Evolutionary conservation across 2,888 invertebrate species (phyloP).

Genomic region (Stegana nigrithorax): DNA sequence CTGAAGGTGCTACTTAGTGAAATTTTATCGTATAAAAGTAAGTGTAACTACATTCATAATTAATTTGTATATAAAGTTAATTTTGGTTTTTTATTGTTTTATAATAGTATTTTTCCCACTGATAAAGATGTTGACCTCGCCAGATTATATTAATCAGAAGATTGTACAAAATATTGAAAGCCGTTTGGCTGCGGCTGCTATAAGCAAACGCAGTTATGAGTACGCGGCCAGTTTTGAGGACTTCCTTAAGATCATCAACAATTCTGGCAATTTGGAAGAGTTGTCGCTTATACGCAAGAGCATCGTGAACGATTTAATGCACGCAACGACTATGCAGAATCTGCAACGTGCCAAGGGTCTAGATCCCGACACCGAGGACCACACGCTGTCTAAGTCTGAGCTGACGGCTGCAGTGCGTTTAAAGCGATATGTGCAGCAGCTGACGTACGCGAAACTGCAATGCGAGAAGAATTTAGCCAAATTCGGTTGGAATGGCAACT

Average conservation of each 20-base stretch:
- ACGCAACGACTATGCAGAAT: slow-evolving; percentile 91
- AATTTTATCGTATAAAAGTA: slow-evolving; percentile 86
- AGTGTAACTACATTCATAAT: too few species aligned
- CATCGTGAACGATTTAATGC: slow-evolving; percentile 92
- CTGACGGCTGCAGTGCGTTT: slow-evolving; percentile 83
- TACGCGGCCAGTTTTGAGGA: slow-evolving; percentile 92
- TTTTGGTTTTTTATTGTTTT: slow-evolving; percentile 17
- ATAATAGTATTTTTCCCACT: slow-evolving; percentile 78
- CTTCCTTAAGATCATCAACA: slow-evolving; percentile 85
- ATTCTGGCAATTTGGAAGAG: slow-evolving; percentile 83
- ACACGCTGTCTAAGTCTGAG: slow-evolving; percentile 78
- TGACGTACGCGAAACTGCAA: slow-evolving; percentile 83
- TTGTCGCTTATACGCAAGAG: slow-evolving; percentile 86
- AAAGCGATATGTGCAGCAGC: slow-evolving; percentile 84
- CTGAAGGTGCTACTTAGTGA: slow-evolving; percentile 85
- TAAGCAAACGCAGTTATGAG: slow-evolving; percentile 85
- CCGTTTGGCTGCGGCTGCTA: slow-evolving; percentile 81
- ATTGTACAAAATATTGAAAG: slow-evolving; percentile 85
- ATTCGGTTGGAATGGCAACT: slow-evolving; percentile 82
- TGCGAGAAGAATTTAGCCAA: slow-evolving; percentile 82
- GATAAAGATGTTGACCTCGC: slow-evolving; percentile 86
- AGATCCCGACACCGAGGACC: slow-evolving; percentile 68
- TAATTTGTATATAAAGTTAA: too few species aligned
- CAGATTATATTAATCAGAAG: slow-evolving; percentile 91
- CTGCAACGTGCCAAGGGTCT: slow-evolving; percentile 83